phyloP scores from a whole-genome alignment of 2,797 vertebrate genomes.

The Gastrophryne carolinensis region DNA sequence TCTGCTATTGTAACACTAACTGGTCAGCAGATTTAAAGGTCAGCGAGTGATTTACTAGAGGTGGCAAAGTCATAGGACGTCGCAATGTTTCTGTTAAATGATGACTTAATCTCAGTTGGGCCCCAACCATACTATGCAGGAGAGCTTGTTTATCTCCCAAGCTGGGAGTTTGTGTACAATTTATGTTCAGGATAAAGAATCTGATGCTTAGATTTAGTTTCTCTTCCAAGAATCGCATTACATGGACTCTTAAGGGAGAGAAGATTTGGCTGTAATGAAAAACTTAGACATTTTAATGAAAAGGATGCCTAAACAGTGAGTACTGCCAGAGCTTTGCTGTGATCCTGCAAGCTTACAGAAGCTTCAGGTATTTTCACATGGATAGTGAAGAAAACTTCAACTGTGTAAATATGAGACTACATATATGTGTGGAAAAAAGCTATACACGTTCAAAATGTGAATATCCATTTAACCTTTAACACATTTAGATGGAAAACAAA shows the following conservation, averaged over 20 bases:
- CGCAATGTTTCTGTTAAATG: slow-evolving; percentile 4
- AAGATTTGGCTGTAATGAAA: slow-evolving; percentile 40
- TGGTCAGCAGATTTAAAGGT: slow-evolving; percentile 13
- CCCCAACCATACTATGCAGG: not conserved
- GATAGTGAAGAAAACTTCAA: slow-evolving; percentile 33
- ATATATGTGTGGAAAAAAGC: not conserved
- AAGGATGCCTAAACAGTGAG: slow-evolving; percentile 32
- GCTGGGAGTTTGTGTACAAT: slow-evolving; percentile 34
- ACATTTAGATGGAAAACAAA: too few species aligned
- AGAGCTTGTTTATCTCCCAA: not conserved
- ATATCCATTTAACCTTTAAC: too few species aligned
- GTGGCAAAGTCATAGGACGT: slow-evolving; percentile 8
- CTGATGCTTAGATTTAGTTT: slow-evolving; percentile 31
- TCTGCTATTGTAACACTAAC: not conserved
- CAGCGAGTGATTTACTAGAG: slow-evolving; percentile 12
- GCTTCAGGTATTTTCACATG: slow-evolving; percentile 45
- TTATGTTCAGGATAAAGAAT: slow-evolving; percentile 31
- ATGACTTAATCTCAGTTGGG: slow-evolving; percentile 21
- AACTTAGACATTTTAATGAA: slow-evolving; percentile 47
- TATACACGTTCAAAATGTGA: not conserved
- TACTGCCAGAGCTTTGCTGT: slow-evolving; percentile 39
- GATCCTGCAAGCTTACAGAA: slow-evolving; percentile 43
- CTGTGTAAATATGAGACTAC: slow-evolving; percentile 1
- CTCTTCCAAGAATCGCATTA: slow-evolving; percentile 36
- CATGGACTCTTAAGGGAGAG: slow-evolving; percentile 17